Conservation (phyloP, 1,140 invertebrate species). For the Drosophila trapezifrons region DNA sequence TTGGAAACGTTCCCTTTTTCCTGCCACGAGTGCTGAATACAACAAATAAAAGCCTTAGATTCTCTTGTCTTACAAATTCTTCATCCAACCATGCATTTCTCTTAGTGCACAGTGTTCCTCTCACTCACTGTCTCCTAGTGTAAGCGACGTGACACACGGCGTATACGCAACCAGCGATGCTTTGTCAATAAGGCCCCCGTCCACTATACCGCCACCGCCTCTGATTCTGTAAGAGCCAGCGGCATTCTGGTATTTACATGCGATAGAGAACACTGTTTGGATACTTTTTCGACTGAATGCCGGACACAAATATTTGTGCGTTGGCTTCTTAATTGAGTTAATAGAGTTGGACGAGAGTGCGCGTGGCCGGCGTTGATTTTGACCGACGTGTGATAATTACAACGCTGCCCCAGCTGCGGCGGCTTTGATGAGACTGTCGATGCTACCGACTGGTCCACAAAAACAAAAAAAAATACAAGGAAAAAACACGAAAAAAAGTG, state of each 20-base stretch:
- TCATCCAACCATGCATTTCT: neutral
- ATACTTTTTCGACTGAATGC: slow-evolving; percentile 80
- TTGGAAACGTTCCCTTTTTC: no score
- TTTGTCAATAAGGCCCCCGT: slow-evolving; percentile 53
- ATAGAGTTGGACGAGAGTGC: slow-evolving; percentile 67
- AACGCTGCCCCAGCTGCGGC: slow-evolving; percentile 61
- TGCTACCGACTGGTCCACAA: slow-evolving; percentile 37
- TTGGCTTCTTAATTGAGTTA: slow-evolving; percentile 75
- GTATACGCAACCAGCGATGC: slow-evolving; percentile 28
- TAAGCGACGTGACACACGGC: slow-evolving; percentile 34
- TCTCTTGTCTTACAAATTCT: no score
- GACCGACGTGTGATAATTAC: slow-evolving; percentile 82
- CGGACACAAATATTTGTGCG: slow-evolving; percentile 77
- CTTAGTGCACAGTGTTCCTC: neutral
- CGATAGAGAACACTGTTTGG: slow-evolving; percentile 65
- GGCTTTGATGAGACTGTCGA: slow-evolving; percentile 67
- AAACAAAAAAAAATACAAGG: neutral
- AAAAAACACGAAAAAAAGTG: slow-evolving; percentile 15
- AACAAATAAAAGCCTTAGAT: no score
- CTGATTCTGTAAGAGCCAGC: neutral
- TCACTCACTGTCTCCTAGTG: no score
- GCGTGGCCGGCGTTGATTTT: slow-evolving; percentile 75
- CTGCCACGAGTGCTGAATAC: no score
- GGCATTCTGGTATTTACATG: slow-evolving; percentile 56
- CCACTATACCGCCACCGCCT: neutral